Evolutionary conservation across 2,888 invertebrate genomes (phyloP), one percentile per base, ranked within the genome.

Genomic region (Andrena minutula): DNA sequence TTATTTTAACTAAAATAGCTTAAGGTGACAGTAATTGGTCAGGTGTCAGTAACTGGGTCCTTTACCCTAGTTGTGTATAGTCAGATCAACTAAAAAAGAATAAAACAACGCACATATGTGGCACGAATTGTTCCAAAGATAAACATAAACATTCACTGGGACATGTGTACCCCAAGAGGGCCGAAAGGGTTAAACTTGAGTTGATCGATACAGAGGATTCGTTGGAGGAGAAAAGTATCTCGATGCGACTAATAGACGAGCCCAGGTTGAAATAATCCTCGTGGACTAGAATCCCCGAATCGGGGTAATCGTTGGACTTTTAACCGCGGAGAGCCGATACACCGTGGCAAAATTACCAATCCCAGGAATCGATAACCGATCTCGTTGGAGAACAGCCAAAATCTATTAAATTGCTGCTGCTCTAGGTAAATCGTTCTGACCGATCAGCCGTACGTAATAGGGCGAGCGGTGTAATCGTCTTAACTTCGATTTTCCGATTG

Each of bases 401-500:
- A 87, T 86, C 80, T 84, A 88, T 84, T 77, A 84, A 81, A 79
- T 77, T 56, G 73, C 53, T 26, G 68, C 47, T 69, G 63, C 20
- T 78, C 73, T 71, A 78, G 80, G 82, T 79, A 88, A 86, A 87
- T 84, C 83, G 79, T 53, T 71, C 72, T 64, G 64, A 61, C 74
- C 79, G 72, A 83, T 81, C 79, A 61, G 64, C 49, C 78, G 77
- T 75, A 58, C 73, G 64, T 87, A 88, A 87, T 77, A 68, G 76
- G 32, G 53, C 69, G 23, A 74, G 60, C 74, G 58, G 60, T 86
- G 84, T 88, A 86, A 86, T 88, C 86, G 79, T 82, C 84, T 86
- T 88, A 88, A 86, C 88, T 84, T 86, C 82, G 84, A 88, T 86
- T 84, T 86, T 88, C 86, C 83, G 76, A 88, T 86, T 84, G 88